These are phyloP conservation scores for Campoletis sonorensis DNA, from an alignment of 1,140 invertebrate species.

Conservation along the genomic window DNA sequence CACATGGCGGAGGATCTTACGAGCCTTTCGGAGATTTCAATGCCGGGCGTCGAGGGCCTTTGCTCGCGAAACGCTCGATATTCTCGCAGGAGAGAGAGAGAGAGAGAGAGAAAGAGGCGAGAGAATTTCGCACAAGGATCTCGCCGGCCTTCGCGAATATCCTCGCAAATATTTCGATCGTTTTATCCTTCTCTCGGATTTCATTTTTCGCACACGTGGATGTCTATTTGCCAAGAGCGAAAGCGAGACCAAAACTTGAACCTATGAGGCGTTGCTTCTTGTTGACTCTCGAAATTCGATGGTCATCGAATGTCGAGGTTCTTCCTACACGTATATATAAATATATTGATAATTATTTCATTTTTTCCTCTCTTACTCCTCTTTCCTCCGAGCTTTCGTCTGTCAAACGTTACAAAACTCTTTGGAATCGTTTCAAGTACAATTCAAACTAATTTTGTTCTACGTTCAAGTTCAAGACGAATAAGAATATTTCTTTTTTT, in stretches of 20 bases:
- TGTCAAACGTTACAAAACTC: background rate
- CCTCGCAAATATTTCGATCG: constrained; percentile 5
- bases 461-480: constrained; percentile 2
- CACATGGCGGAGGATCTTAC: background rate
- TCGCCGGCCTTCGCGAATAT: background rate
- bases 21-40: constrained; percentile 20
- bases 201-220: background rate
- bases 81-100: background rate
- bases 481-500: background rate
- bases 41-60: background rate
- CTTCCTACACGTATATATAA: background rate
- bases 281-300: background rate
- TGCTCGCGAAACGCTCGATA: background rate
- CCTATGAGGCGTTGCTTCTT: background rate
- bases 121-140: background rate
- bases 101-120: background rate
- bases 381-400: background rate
- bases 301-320: constrained; percentile 1
- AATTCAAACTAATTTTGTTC: background rate
- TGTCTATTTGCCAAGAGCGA: background rate
- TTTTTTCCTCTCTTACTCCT: background rate
- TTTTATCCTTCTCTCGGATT: background rate
- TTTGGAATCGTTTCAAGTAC: background rate
- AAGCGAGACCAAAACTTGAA: background rate
- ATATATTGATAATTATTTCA: background rate